Percentiles rank a stretch among this genome's conserved stretches.
These are phyloP conservation scores for Leptopilina syphax DNA, from an alignment of 2,888 invertebrate species.

Conservation along the genomic window DNA sequence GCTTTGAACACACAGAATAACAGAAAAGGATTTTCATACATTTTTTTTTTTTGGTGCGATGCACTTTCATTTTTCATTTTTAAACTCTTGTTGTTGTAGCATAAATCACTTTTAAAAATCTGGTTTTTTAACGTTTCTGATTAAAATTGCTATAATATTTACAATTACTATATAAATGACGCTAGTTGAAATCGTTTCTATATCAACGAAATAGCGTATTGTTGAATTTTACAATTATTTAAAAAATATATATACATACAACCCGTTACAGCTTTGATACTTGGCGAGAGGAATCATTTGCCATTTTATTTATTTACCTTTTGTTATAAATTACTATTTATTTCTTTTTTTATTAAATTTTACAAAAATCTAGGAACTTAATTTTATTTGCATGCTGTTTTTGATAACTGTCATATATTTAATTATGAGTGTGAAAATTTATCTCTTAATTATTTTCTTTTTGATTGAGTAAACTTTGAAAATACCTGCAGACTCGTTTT, in stretches of 20 bases:
- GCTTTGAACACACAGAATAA: conserved; percentile 20
- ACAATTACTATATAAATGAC: conserved; percentile 26
- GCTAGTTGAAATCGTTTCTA: conserved; percentile 16
- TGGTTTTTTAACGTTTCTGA: conserved; percentile 21
- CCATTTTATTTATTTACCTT: background rate
- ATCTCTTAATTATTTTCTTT: background rate
- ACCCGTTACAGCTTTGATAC: conserved; percentile 39
- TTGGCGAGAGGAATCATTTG: conserved; percentile 26
- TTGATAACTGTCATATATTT: background rate
- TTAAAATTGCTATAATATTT: conserved; percentile 30
- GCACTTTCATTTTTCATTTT: conserved; percentile 27
- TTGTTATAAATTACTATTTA: too few species aligned
- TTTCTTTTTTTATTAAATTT: background rate
- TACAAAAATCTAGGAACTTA: conserved; percentile 24
- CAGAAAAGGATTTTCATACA: background rate
- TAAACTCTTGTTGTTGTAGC: background rate
- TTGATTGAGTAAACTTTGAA: background rate
- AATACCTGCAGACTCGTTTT: too few species aligned
- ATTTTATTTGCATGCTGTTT: background rate
- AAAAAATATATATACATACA: conserved; percentile 37
- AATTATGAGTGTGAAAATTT: background rate
- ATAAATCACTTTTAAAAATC: conserved; percentile 16
- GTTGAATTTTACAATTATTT: conserved; percentile 26
- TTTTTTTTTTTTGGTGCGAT: conserved; percentile 14
- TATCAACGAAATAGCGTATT: conserved; percentile 5